These are phyloP conservation scores for Gnatocerus cornutus DNA, from an alignment of 2,888 invertebrate species.

Conservation along the genomic window DNA sequence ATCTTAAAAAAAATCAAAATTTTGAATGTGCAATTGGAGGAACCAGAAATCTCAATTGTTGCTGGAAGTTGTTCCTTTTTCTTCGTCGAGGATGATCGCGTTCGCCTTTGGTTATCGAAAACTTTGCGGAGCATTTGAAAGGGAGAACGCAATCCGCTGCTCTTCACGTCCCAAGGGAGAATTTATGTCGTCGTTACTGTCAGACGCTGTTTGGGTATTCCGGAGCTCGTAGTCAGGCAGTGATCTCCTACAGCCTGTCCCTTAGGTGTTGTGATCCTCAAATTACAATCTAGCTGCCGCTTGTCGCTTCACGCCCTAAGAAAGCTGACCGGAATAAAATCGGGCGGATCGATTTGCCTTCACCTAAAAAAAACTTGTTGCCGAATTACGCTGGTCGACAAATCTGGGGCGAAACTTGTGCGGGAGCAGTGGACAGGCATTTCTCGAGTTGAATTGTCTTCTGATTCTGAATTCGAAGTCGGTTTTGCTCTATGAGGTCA, in stretches of 20 bases:
- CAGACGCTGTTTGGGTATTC: conserved; percentile 69
- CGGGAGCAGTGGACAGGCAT: too few relatives aligned
- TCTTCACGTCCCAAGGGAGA: conserved; percentile 65
- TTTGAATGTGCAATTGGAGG: too few relatives aligned
- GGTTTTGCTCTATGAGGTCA: too few relatives aligned
- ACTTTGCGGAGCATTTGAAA: conserved; percentile 48
- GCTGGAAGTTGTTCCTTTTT: conserved; percentile 30
- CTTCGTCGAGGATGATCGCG: conserved; percentile 29
- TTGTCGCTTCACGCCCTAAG: conserved; percentile 62
- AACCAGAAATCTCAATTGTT: too few relatives aligned
- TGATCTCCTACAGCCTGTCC: conserved; percentile 63
- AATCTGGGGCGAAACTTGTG: too few relatives aligned
- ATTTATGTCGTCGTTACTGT: conserved; percentile 71
- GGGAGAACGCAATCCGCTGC: conserved; percentile 58
- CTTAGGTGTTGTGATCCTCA: conserved; percentile 70
- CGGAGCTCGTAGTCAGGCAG: conserved; percentile 51
- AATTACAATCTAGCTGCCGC: conserved; percentile 69
- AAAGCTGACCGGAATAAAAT: conserved; percentile 68
- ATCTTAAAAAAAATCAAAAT: too few relatives aligned
- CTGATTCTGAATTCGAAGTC: too few relatives aligned
- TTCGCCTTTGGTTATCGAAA: conserved; percentile 45
- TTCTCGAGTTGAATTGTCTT: too few relatives aligned
- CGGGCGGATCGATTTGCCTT: conserved; percentile 41
- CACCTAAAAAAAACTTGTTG: conserved; percentile 10
- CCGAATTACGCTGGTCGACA: too few relatives aligned